Conservation (phyloP, 2,113 vertebrate genomes). For the Prinia subflava region DNA sequence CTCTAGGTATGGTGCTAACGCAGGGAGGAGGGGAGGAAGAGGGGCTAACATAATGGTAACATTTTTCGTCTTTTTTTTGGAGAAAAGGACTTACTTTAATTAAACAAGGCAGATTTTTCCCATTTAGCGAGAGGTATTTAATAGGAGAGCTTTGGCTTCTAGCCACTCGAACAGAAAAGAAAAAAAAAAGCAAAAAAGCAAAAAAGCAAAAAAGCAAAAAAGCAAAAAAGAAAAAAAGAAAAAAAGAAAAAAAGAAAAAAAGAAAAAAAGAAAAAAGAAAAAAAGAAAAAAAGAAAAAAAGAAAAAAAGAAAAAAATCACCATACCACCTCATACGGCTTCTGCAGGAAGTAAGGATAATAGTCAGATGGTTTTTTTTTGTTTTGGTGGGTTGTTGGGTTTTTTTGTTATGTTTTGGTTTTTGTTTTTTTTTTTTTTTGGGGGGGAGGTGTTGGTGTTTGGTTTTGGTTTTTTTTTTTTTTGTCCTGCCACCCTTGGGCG, state of each 20-base stretch:
- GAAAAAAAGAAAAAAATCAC: not conserved
- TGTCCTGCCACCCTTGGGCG: not conserved
- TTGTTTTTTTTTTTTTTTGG: no score
- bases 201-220: not conserved
- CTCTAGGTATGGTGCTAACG: not conserved
- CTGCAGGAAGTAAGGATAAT: not conserved
- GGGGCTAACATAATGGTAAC: not conserved
- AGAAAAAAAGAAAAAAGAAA: rapidly evolving
- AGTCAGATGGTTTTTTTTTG: not conserved
- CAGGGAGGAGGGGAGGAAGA: not conserved
- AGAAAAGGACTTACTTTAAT: not conserved
- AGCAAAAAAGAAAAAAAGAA: not conserved
- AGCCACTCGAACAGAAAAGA: not conserved
- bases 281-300: not conserved
- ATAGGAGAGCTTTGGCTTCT: not conserved
- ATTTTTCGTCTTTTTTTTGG: not conserved
- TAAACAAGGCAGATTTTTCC: not conserved
- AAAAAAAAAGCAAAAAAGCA: no score
- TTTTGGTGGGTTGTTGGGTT: no score
- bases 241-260: no score
- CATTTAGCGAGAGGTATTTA: not conserved
- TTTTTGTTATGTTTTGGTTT: no score
- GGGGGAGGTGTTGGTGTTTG: no score
- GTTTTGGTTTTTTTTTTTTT: no score
- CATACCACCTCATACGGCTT: not conserved